Base-by-base conservation (phyloP, 2,888 invertebrate genomes). In the Peribatodes rhomboidaria region DNA sequence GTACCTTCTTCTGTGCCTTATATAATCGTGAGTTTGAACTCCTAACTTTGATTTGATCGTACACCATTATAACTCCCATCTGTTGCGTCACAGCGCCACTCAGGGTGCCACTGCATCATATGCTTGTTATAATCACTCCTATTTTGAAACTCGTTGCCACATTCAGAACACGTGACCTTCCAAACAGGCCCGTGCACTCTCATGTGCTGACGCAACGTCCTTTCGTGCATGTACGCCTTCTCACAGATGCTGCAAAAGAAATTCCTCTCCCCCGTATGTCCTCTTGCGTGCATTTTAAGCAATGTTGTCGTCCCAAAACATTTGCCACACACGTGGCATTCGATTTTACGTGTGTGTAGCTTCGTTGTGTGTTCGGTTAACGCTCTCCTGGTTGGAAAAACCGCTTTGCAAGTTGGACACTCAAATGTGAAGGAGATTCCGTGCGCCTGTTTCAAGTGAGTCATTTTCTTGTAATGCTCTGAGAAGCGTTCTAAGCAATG, bases 401-500 rank as follows among this genome's bases (percentile, higher is more conserved):
- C 81, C 0, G 85, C 76, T 71, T 89, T 89, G 65, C 93, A 93
- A 1, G 77, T 72, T 1, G 78, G 83, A 63, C 93, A 93, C 50
- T 91, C 91, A 41, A 92, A 92, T 0, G 83, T 88, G 22, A 90
- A 90, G 0, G 85, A 73, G 4, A 92, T 92, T 0, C 90, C 92
- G 57, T 93, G 93, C 0, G 79, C 86, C 63, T 88, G 87, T 67
- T 85, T 90, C 59, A 93, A 71, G 67, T 93, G 93, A 1, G 88
- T 89, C 92, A 93, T 92, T 62, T 92, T 92, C 1, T 82, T 81
- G 50, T 93, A 93, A 65, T 93, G 92, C 65, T 92, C 92, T 0
- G 92, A 79, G 53, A 93, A 93, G 9, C 93, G 73, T 69, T 93
- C 91, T 61, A 90, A 80, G 41, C 93, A 93, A 61, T 90, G 92